A percentile compares a stretch with the other conserved stretches of the same genome.
phyloP scores from a whole-genome alignment of 2,797 vertebrate genomes.

The Sebastes taczanowskii region DNA sequence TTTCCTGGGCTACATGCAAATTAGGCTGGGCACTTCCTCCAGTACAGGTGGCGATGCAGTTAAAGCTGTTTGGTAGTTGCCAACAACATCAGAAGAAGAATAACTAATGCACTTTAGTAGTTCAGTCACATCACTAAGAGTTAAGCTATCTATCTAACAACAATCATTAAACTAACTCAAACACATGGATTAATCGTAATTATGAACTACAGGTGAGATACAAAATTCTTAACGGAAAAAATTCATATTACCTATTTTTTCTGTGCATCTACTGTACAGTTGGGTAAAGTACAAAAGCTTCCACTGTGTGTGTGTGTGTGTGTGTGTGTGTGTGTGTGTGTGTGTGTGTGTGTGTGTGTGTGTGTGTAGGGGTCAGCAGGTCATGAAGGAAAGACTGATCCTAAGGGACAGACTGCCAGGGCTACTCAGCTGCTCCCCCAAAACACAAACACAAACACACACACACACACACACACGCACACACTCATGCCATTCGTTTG shows the following conservation, averaged over 20 bases:
- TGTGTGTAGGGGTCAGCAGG: constrained; percentile 61
- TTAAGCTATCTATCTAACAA: not conserved
- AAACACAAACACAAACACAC: not conserved
- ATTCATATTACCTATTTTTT: not conserved
- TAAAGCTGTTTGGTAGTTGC: not conserved
- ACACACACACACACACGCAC: constrained; percentile 15
- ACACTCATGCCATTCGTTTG: constrained; percentile 21
- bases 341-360: constrained; percentile 30
- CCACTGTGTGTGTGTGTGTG: not conserved
- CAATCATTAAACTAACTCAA: not conserved
- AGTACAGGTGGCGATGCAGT: not conserved
- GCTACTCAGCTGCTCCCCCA: constrained; percentile 65
- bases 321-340: constrained; percentile 28
- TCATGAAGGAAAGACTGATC: constrained; percentile 72
- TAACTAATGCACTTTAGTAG: not conserved
- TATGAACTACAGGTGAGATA: not conserved
- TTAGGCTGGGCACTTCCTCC: not conserved
- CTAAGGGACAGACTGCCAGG: constrained; percentile 80
- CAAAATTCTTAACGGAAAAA: not conserved
- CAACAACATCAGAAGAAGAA: not conserved
- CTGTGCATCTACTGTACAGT: not conserved
- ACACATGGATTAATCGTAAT: not conserved
- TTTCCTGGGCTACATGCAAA: not conserved
- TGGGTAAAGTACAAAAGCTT: not conserved
- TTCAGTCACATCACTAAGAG: not conserved